Evolutionary conservation across 2,888 invertebrate genomes (phyloP), one percentile per base, ranked within the genome.

Genomic region (Axea sp.): DNA sequence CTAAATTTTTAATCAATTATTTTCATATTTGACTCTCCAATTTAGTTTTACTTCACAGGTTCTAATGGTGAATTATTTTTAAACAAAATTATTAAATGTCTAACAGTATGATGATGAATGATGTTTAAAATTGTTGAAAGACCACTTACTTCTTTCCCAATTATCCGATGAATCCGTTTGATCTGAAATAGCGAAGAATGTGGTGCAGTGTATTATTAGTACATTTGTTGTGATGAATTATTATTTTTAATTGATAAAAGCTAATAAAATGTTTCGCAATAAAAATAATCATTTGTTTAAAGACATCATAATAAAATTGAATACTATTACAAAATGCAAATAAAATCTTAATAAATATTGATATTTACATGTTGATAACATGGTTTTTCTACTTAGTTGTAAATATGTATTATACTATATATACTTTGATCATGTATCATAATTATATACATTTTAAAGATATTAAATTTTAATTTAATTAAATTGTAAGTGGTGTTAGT

Each of bases 151-250:
- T 72, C 72, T 19, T 24, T 65, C 64, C 72, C 72, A 72, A 31
- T 7, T 24, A 37, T 65, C 37, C 11, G 12, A 9, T 22, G 7
- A 9, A 43, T 72, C 72, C 59, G 41, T 41, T 2, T 65, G 57
- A 72, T 64, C 72, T 72, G 72, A 72, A 72, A 72, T 72, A 64
- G 64, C 17, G 64, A 55, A 64, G 17, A 72, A 59, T 41, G 64
- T 33, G 26, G 72, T 72, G 72, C 59, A 43, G 31, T 33, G 39
- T 57, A 64, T 71, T 64, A 71, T 41, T 71, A 26, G 57, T 41
- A 39, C 9, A 43, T 11, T 31, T 28, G 9, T 17, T 33, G 6
- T 17, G 24, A 17, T 35, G 39, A 1, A 9, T n/a, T 6, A 19
- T 39, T 19, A 30, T 9, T 30, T 30, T 9, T 28, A 8, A 28